phyloP scores from a whole-genome alignment of 2,888 invertebrate species.

The Acleris emargana region DNA sequence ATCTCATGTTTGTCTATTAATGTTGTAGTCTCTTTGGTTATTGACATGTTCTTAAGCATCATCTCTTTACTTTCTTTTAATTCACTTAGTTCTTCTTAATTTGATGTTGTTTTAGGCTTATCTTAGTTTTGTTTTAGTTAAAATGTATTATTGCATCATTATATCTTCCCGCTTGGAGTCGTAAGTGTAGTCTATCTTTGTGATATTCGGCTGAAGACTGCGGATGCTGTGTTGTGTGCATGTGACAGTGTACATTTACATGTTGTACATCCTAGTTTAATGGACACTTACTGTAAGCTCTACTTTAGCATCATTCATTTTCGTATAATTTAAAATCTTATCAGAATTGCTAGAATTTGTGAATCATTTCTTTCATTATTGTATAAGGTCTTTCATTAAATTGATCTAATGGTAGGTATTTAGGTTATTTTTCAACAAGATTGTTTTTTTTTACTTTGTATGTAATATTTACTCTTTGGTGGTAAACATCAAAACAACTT shows the following conservation, averaged over 20 bases:
- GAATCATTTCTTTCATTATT: slow-evolving; percentile 22
- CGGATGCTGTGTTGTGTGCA: slow-evolving; percentile 73
- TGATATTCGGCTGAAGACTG: slow-evolving; percentile 80
- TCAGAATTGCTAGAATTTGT: slow-evolving; percentile 28
- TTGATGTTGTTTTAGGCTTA: neutral
- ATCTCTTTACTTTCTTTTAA: too few species aligned
- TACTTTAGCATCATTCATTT: slow-evolving; percentile 39
- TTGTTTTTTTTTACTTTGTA: neutral
- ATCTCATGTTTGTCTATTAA: too few species aligned
- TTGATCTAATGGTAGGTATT: slow-evolving; percentile 5
- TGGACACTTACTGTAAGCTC: slow-evolving; percentile 45
- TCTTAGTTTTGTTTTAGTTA: neutral
- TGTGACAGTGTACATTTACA: slow-evolving; percentile 63
- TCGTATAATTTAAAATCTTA: slow-evolving; percentile 32
- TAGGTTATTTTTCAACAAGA: slow-evolving; percentile 1
- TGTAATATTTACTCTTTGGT: too few species aligned
- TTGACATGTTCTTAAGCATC: too few species aligned
- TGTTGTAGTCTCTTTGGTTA: neutral
- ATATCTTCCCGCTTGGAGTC: slow-evolving; percentile 29
- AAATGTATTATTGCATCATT: neutral
- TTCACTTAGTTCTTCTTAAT: too few species aligned
- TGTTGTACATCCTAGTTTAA: slow-evolving; percentile 64
- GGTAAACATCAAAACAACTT: too few species aligned
- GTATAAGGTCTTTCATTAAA: slow-evolving; percentile 27
- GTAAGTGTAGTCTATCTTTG: slow-evolving; percentile 65